Evolutionary conservation across 2,113 vertebrate species (phyloP), one percentile per base, ranked within the genome.

Genomic region (Elephantulus edwardii): DNA sequence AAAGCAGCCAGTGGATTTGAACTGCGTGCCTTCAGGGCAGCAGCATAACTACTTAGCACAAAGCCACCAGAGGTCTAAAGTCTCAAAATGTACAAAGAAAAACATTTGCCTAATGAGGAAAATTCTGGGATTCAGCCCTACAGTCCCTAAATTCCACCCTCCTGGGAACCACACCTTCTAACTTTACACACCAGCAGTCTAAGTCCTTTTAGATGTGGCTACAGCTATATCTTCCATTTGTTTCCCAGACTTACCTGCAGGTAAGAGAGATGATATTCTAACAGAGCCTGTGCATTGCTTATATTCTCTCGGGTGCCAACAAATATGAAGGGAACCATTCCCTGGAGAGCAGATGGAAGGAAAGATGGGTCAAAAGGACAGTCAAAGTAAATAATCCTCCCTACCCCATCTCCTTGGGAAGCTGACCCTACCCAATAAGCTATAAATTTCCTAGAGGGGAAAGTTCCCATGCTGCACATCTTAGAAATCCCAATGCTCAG

Each of bases 271-370:
- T 99, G 98, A 97, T 99, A 99, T 56, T 99, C 98, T 96, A 99
- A 86, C 46, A 99, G 98, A 5, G 98, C 98, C 97, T 98, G 98
- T 8, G 98, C 98, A 6, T 99, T 99, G 96, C 98, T 98, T 96
- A 99, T 99, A 94, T 98, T 99, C 97, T 99, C 98, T 94, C 98
- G 98, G 4, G 98, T 99, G 42, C 98, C 98, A 78, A 99, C 98
- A 78, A 99, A 99, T 68, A 99, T 98, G 79, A 99, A 99, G 3
- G 98, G 98, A 89, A 99, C 98, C 98, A 98, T 98, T 20, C 98
- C 98, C 98, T 99, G 92, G 64, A 72, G 16, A 84, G 30, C 10
- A 90, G 40, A 88, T 3, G 14, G 11, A 54, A 77, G 33, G 44
- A 28, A 35, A 38, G 16, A 56, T 5, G 11, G 40, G 35, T 91